A percentile compares a stretch with the other conserved stretches of the same genome.
These are phyloP conservation scores for Austrolebias charrua DNA, from an alignment of 2,797 vertebrate species.

Conservation along the genomic window DNA sequence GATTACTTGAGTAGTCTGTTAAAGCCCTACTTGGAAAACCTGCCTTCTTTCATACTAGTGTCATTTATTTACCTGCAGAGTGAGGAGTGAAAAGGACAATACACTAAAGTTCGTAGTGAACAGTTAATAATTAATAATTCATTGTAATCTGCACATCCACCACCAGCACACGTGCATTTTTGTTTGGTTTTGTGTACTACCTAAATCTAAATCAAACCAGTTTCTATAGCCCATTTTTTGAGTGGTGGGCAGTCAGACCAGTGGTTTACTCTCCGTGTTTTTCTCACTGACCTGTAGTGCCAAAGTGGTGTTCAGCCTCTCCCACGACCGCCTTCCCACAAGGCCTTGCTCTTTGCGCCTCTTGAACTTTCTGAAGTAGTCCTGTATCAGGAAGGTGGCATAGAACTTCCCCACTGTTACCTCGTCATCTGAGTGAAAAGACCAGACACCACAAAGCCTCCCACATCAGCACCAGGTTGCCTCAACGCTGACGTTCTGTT, in stretches of 20 bases:
- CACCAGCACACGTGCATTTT: too few species aligned
- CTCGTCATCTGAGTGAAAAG: constrained; percentile 98
- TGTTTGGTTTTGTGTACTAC: too few species aligned
- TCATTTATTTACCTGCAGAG: neutral
- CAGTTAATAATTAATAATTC: too few species aligned
- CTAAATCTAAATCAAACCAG: too few species aligned
- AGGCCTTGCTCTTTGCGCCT: constrained; percentile 99
- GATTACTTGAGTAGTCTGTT: too few species aligned
- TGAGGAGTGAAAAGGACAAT: neutral
- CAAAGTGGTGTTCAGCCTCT: constrained; percentile 88
- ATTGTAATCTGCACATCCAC: too few species aligned
- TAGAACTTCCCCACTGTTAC: constrained; percentile 99
- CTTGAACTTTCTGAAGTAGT: constrained; percentile 99
- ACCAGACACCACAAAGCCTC: constrained; percentile 89
- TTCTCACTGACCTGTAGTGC: constrained; percentile 89
- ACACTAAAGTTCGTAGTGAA: too few species aligned
- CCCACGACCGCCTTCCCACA: constrained; percentile 89
- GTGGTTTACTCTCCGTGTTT: neutral
- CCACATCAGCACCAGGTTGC: constrained; percentile 78
- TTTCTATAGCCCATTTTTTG: too few species aligned
- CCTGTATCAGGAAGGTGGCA: constrained; percentile 99
- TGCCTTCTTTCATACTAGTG: too few species aligned
- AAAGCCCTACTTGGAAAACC: too few species aligned
- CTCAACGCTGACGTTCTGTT: neutral
- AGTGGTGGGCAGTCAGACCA: neutral